A percentile compares a stretch with the other conserved stretches of the same genome.
phyloP scores from a whole-genome alignment of 2,113 vertebrate species.

The Dryoscopus gambensis region DNA sequence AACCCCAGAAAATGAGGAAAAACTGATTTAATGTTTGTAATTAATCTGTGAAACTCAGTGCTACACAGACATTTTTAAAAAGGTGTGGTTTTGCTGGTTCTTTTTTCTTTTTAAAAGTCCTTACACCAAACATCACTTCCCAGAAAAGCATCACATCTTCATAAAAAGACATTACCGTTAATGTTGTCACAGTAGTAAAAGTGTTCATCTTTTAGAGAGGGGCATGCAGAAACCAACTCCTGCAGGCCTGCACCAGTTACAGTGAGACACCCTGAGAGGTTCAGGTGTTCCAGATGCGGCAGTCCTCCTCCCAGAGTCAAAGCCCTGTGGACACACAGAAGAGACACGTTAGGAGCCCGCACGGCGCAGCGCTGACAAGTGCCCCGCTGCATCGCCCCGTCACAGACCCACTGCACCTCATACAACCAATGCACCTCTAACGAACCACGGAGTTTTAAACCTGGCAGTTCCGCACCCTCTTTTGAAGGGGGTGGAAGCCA shows the following conservation, averaged over 20 bases:
- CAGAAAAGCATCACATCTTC: neutral
- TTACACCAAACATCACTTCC: neutral
- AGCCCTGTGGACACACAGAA: constrained; percentile 76
- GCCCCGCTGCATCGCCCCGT: rapidly evolving
- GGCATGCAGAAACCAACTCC: constrained; percentile 90
- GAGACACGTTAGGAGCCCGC: neutral
- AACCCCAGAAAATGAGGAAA: neutral
- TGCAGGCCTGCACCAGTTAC: constrained; percentile 91
- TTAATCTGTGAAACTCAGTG: neutral
- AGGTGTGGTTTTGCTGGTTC: neutral
- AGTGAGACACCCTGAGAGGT: constrained; percentile 93
- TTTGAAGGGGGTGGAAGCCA: neutral
- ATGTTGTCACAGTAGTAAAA: constrained; percentile 99
- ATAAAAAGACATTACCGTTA: constrained; percentile 83
- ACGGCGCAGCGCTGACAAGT: rapidly evolving
- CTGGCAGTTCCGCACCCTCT: neutral
- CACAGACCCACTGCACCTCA: neutral
- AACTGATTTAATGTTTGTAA: neutral
- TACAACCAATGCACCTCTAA: neutral
- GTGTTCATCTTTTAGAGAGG: constrained; percentile 93
- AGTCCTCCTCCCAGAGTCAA: constrained; percentile 90
- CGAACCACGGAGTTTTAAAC: neutral
- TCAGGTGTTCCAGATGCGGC: constrained; percentile 90
- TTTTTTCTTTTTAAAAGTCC: neutral
- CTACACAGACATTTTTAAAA: neutral